A percentile compares a stretch with the other conserved stretches of the same genome.
phyloP scores from a whole-genome alignment of 2,113 vertebrate genomes.

The Trichomycterus rosablanca region DNA sequence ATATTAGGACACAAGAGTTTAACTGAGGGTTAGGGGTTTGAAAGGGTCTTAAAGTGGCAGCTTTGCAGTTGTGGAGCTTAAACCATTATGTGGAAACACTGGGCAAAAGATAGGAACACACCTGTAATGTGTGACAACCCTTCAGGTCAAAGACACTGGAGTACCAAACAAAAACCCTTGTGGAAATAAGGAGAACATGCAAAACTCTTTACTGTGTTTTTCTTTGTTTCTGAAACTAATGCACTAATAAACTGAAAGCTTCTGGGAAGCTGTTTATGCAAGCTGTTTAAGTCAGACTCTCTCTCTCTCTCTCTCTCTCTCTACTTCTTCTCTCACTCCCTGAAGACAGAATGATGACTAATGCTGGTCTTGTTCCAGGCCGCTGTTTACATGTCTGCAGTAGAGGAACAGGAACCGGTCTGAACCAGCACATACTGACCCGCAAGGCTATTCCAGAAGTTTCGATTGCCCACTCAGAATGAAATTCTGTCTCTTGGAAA shows the following conservation, averaged over 20 bases:
- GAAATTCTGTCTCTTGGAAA: constrained; percentile 54
- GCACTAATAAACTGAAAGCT: constrained; percentile 10
- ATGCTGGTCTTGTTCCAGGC: constrained; percentile 44
- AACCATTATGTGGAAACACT: no score
- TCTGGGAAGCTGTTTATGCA: constrained; percentile 39
- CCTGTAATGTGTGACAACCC: no score
- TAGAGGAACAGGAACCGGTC: constrained; percentile 60
- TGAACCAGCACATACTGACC: constrained; percentile 64
- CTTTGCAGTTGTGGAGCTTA: no score
- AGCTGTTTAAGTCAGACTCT: constrained; percentile 14
- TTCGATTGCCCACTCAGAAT: constrained; percentile 43
- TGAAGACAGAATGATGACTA: constrained; percentile 48
- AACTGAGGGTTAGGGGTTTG: no score
- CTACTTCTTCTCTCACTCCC: constrained; percentile 8
- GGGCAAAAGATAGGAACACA: no score
- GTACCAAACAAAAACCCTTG: no score
- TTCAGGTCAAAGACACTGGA: no score
- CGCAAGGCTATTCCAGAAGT: constrained; percentile 44
- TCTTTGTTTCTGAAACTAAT: constrained; percentile 1
- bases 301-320: constrained; percentile 14
- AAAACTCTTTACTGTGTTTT: constrained; percentile 17
- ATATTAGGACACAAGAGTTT: no score
- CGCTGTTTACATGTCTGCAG: constrained; percentile 53
- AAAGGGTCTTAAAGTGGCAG: no score
- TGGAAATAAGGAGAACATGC: no score